phyloP scores from a whole-genome alignment of 2,797 vertebrate species.

The Aselliscus stoliczkanus region DNA sequence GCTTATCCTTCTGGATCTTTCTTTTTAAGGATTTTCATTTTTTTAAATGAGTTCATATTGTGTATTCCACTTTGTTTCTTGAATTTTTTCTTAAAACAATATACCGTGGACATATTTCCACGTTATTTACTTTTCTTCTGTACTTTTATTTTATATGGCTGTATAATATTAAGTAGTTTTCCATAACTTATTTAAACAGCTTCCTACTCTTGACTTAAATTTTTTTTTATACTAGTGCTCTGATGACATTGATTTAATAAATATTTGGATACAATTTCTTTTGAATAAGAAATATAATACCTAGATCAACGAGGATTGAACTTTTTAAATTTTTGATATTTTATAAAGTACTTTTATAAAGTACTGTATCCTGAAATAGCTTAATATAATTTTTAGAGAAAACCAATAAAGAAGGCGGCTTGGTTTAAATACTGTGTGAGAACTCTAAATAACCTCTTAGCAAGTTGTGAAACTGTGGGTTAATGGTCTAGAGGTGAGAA shows the following conservation, averaged over 20 bases:
- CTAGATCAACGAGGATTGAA: neutral
- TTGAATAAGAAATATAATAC: neutral
- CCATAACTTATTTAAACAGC: neutral
- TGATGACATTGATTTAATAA: neutral
- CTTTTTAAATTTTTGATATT: neutral
- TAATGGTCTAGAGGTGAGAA: neutral
- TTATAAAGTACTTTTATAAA: neutral
- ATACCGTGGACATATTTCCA: neutral
- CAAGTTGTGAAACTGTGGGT: neutral
- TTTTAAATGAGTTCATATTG: neutral
- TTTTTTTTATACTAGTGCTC: neutral
- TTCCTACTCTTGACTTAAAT: neutral
- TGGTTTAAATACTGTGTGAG: neutral
- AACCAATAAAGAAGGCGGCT: neutral
- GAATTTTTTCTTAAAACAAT: neutral
- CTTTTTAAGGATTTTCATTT: neutral
- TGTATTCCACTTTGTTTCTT: neutral
- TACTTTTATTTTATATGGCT: neutral
- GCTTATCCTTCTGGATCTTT: neutral
- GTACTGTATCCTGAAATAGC: neutral
- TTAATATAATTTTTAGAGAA: slow-evolving; percentile 16
- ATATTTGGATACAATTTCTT: neutral
- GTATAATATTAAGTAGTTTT: neutral
- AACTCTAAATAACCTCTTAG: neutral
- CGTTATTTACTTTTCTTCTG: neutral